Conservation (phyloP, 2,113 vertebrate genomes). For the Actinemys pallida region DNA sequence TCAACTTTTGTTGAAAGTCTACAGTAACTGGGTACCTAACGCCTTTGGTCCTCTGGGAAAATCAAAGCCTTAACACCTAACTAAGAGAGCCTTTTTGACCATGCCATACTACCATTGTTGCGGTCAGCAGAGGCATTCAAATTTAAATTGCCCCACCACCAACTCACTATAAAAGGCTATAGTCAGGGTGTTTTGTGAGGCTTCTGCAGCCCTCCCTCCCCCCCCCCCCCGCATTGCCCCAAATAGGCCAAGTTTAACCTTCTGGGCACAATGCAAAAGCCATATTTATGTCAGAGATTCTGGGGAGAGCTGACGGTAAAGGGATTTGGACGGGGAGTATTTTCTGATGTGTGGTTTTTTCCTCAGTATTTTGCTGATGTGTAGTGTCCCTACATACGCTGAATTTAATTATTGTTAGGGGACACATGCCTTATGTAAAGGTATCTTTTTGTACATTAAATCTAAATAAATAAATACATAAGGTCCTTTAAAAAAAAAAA, state of each 20-base stretch:
- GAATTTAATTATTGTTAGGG: background rate
- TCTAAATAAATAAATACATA: background rate
- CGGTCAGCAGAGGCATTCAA: background rate
- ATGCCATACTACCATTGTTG: background rate
- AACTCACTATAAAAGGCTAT: fast-evolving
- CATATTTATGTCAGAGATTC: background rate
- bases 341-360: background rate
- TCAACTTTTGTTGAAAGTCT: background rate
- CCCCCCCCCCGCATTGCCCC: background rate
- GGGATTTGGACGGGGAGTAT: background rate
- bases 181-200: background rate
- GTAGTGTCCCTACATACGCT: background rate
- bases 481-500: background rate
- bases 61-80: background rate
- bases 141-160: background rate
- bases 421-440: background rate
- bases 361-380: background rate
- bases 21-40: background rate
- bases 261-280: background rate
- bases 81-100: background rate
- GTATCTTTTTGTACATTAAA: background rate
- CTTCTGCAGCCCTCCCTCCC: background rate
- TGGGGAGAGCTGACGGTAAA: background rate
- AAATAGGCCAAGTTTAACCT: background rate
- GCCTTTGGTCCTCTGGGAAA: background rate